A percentile compares a stretch with the other conserved stretches of the same genome.
Evolutionary conservation across 35 echinoderm and acorn worm species (phyloP).

Genomic region (Acanthaster planci): DNA sequence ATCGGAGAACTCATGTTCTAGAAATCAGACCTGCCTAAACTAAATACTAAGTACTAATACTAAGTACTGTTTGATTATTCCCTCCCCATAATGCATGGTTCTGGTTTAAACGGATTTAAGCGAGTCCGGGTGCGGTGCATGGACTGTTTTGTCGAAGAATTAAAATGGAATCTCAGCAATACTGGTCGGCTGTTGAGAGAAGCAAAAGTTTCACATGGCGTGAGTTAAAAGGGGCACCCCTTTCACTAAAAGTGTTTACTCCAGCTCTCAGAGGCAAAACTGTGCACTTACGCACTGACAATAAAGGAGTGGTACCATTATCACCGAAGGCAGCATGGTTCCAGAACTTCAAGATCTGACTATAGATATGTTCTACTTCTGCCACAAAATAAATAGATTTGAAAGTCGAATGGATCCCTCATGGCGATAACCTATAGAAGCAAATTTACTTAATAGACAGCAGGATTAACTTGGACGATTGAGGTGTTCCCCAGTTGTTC

Average conservation of each 20-base stretch:
- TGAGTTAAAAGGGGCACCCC: slow-evolving; percentile 34
- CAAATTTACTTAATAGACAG: slow-evolving; percentile 15
- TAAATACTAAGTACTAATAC: no score
- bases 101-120: slow-evolving; percentile 19
- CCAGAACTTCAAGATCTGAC: slow-evolving; percentile 9
- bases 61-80: slow-evolving; percentile 19
- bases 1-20: slow-evolving; percentile 27
- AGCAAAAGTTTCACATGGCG: slow-evolving; percentile 52
- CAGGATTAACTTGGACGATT: slow-evolving; percentile 45
- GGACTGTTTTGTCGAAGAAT: neutral
- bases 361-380: slow-evolving; percentile 17
- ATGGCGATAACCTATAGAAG: neutral
- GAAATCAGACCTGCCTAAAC: neutral
- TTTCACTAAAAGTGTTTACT: slow-evolving; percentile 19
- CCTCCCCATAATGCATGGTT: neutral
- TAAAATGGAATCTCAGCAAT: neutral
- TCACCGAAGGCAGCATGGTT: slow-evolving; percentile 34
- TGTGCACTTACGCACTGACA: slow-evolving; percentile 36
- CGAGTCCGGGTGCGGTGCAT: neutral
- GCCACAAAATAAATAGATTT: neutral
- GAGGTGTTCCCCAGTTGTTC: slow-evolving; percentile 31
- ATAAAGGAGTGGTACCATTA: slow-evolving; percentile 35
- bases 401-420: slow-evolving; percentile 39
- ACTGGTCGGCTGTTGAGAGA: slow-evolving; percentile 28
- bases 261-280: neutral